Evolutionary conservation across 2,888 invertebrate species (phyloP).

Genomic region (Scaptomyza polygonia): DNA sequence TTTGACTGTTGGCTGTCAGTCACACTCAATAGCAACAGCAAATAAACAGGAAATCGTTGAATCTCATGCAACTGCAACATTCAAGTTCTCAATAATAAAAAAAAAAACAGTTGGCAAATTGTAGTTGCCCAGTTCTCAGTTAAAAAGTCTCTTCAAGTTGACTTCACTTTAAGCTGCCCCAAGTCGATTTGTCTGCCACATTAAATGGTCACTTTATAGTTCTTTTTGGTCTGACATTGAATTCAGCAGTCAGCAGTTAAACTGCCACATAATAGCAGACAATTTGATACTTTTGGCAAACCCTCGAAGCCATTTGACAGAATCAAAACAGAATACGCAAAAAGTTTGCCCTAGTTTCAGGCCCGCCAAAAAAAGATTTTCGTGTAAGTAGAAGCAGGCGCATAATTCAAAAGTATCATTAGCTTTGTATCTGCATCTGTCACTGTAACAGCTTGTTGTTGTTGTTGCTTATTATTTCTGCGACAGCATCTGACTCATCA

Average conservation of each 20-base stretch:
- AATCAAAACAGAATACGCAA: slow-evolving; percentile 56
- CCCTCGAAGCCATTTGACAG: slow-evolving; percentile 7
- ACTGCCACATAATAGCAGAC: slow-evolving; percentile 46
- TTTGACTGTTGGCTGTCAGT: slow-evolving; percentile 62
- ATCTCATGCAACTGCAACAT: slow-evolving; percentile 31
- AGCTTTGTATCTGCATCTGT: slow-evolving; percentile 8
- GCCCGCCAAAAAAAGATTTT: slow-evolving; percentile 10
- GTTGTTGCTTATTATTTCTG: slow-evolving; percentile 1
- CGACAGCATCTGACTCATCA: slow-evolving; percentile 62
- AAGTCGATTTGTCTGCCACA: slow-evolving; percentile 31
- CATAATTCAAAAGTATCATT: slow-evolving; percentile 5
- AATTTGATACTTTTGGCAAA: slow-evolving; percentile 28
- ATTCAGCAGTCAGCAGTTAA: slow-evolving; percentile 43
- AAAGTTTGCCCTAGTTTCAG: slow-evolving; percentile 66
- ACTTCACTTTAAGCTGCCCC: slow-evolving; percentile 9
- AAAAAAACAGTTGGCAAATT: slow-evolving; percentile 35
- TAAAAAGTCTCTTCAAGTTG: not conserved
- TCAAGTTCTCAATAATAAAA: slow-evolving; percentile 50
- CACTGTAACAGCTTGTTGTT: slow-evolving; percentile 7
- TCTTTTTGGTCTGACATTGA: slow-evolving; percentile 23
- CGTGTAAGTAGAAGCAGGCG: not conserved
- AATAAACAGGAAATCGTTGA: slow-evolving; percentile 67
- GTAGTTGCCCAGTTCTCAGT: not conserved
- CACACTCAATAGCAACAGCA: slow-evolving; percentile 54
- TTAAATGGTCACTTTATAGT: slow-evolving; percentile 17